Percentiles rank a stretch among this genome's conserved stretches.
phyloP scores from a whole-genome alignment of 2,888 invertebrate genomes.

The Phania funesta region DNA sequence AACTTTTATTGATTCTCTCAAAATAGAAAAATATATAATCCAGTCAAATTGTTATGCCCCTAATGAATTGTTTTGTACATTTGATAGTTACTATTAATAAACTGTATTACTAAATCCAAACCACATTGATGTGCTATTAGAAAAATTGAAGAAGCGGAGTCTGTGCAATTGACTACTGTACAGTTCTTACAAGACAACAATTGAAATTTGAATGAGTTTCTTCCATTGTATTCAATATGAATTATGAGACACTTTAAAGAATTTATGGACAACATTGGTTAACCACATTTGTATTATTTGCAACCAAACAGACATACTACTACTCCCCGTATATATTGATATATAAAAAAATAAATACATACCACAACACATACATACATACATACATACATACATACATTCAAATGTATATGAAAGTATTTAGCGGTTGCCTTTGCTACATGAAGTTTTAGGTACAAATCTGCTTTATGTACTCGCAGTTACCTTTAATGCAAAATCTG shows the following conservation, averaged over 20 bases:
- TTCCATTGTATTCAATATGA: slow-evolving; percentile 79
- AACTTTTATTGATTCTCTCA: no score
- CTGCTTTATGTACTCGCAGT: background rate
- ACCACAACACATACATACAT: background rate
- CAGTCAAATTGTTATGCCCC: background rate
- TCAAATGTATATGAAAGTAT: background rate
- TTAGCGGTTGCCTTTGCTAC: background rate
- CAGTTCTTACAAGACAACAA: slow-evolving; percentile 42
- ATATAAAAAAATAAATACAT: background rate
- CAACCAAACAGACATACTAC: slow-evolving; percentile 26
- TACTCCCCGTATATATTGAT: background rate
- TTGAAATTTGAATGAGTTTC: slow-evolving; percentile 44
- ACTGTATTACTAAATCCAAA: slow-evolving; percentile 21
- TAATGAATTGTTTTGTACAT: background rate
- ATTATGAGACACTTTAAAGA: slow-evolving; percentile 80
- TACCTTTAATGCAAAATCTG: slow-evolving; percentile 9
- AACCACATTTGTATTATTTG: slow-evolving; percentile 74
- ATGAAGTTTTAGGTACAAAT: background rate
- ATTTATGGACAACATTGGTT: slow-evolving; percentile 80
- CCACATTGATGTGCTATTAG: slow-evolving; percentile 29
- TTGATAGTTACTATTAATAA: slow-evolving; percentile 1
- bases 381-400: background rate
- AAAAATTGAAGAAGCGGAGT: slow-evolving; percentile 3
- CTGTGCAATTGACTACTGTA: slow-evolving; percentile 39
- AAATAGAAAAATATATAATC: no score